Evolutionary conservation across 2,888 invertebrate genomes (phyloP).

Genomic region (Nephrotoma guestfalica): DNA sequence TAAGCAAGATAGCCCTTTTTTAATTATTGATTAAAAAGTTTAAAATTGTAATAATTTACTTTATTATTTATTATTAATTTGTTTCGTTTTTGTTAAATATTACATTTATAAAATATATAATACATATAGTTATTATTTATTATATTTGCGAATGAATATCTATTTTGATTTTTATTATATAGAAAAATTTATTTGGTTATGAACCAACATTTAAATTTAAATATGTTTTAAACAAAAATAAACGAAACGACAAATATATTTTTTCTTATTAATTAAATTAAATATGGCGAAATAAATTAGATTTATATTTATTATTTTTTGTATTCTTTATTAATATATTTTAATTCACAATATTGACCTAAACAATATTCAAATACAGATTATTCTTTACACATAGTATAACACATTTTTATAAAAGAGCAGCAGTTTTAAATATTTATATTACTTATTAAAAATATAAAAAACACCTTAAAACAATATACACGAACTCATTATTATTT

Average conservation of each 20-base stretch:
- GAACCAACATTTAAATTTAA: neutral
- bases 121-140: neutral
- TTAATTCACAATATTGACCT: neutral
- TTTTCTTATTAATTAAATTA: neutral
- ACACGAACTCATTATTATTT: neutral
- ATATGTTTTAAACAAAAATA: neutral
- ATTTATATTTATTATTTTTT: neutral
- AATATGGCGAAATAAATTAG: conserved; percentile 4
- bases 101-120: neutral
- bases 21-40: neutral
- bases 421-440: neutral
- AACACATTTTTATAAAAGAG: neutral
- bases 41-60: neutral
- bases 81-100: neutral
- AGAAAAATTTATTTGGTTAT: neutral
- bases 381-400: neutral
- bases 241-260: neutral
- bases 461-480: neutral
- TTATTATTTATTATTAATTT: neutral
- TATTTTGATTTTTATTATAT: conserved; percentile 2
- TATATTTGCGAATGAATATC: conserved; percentile 5
- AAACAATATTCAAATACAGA: neutral
- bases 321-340: neutral
- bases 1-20: neutral
- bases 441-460: neutral